phyloP scores from a whole-genome alignment of 2,888 invertebrate species.

The Frankliniella intonsa region DNA sequence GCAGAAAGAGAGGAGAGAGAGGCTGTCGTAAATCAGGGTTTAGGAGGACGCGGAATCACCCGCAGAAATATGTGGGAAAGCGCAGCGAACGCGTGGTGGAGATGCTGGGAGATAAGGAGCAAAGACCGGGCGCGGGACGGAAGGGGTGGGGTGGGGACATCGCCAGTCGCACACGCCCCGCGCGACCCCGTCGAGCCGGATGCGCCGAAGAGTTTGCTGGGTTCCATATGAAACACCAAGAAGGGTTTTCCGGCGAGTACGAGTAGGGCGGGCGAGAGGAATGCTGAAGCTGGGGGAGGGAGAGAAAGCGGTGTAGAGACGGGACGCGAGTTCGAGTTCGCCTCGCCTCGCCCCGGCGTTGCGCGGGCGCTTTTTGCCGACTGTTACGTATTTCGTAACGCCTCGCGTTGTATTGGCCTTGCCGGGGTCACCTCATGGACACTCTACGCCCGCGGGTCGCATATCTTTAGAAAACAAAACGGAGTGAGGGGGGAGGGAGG shows the following conservation, averaged over 20 bases:
- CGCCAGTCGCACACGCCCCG: not conserved
- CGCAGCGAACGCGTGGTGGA: too few species aligned
- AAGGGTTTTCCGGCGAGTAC: not conserved
- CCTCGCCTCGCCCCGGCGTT: too few species aligned
- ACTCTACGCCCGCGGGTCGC: not conserved
- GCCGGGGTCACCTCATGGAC: too few species aligned
- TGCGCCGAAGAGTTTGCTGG: not conserved
- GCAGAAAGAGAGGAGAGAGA: too few species aligned
- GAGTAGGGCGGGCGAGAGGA: too few species aligned
- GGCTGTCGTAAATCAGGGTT: conserved; percentile 4
- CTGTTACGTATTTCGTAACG: too few species aligned
- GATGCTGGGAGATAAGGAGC: too few species aligned
- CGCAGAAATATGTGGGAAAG: not conserved
- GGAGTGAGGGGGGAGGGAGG: not conserved
- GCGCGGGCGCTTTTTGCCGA: too few species aligned
- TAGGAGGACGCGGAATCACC: not conserved
- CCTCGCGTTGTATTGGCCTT: too few species aligned
- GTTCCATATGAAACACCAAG: not conserved
- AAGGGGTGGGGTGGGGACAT: not conserved
- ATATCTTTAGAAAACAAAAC: not conserved
- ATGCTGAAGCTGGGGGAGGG: too few species aligned
- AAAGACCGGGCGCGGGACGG: not conserved
- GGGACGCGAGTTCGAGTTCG: too few species aligned
- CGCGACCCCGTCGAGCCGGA: not conserved
- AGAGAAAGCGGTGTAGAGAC: too few species aligned